Conservation (phyloP, 2,113 vertebrate genomes). For the Heptranchias perlo region DNA sequence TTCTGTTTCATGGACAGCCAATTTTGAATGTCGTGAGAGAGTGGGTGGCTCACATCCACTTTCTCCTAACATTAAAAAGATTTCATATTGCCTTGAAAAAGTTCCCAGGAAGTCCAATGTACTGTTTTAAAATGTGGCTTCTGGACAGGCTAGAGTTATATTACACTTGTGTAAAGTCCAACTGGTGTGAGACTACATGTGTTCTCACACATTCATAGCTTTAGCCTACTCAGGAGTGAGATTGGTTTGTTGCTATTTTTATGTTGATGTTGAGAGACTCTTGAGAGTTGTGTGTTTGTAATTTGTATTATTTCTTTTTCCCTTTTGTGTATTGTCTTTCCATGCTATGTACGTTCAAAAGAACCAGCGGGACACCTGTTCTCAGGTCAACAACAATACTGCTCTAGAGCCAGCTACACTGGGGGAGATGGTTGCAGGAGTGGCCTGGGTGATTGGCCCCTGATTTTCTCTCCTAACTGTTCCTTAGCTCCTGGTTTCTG, state of each 20-base stretch:
- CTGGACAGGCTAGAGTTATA: background rate
- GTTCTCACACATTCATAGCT: background rate
- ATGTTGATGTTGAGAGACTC: background rate
- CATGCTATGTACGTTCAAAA: background rate
- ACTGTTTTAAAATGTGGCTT: background rate
- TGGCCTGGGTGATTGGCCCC: no score
- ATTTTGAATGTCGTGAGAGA: no score
- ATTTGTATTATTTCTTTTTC: background rate
- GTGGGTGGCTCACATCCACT: no score
- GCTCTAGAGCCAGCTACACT: no score
- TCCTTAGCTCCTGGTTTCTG: background rate
- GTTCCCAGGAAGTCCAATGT: no score
- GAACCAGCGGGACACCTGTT: no score
- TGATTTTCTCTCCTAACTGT: background rate
- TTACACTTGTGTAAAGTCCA: background rate
- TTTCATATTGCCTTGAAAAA: no score
- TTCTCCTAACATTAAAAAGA: no score
- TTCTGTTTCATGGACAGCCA: no score
- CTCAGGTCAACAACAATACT: no score
- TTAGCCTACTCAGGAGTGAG: background rate
- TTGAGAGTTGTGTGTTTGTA: background rate
- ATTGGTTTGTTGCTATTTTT: background rate
- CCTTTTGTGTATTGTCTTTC: background rate
- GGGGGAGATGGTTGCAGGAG: no score
- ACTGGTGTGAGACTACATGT: background rate